Evolutionary conservation across 2,888 invertebrate genomes (phyloP), one percentile per base, ranked within the genome.

Genomic region (Caradrina kadenii): DNA sequence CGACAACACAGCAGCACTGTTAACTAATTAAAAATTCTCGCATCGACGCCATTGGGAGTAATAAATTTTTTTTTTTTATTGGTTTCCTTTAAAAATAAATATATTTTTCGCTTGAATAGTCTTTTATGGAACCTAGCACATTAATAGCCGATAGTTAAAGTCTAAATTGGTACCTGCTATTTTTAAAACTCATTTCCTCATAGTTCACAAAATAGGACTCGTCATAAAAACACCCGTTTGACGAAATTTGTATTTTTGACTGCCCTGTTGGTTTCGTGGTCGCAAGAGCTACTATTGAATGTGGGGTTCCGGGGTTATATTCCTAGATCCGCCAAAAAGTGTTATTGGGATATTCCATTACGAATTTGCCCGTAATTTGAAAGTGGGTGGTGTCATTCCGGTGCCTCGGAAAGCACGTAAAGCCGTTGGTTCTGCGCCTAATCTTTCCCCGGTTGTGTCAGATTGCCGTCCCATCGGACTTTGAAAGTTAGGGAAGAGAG

Each of bases 11-110:
- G 26, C 45, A 67, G 31, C n/a, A n/a, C 69, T 56, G 39, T 67
- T 56, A 63, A 68, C 53, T 79, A 69, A 76, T 72, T 73, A 76
- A 78, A 70, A 67, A 17, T 68, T 73, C 68, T 68, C 67, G 75
- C 60, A 31, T 72, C 53, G 55, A 65, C 19, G 65, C 55, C 70
- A 76, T 67, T 52, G 42, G 59, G 19, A 21, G 53, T 0, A 21
- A 58, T 58, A 58, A 59, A 69, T 69, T 60, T 13, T 31, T 58
- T 58, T 64, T 64, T 45, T 2, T 53, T 35, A 56, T 56, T 48
- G 39, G 42, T 68, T 73, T 68, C 21, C 42, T 45, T 45, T 50
- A 11, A 2, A 19, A 22, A 48, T 35, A 1, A 13, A 39, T 50
- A 50, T 21, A 4, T 19, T 50, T 45, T 15, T 17, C 1, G 17